phyloP scores from a whole-genome alignment of 2,797 vertebrate genomes.

The Anas flavirostris region DNA sequence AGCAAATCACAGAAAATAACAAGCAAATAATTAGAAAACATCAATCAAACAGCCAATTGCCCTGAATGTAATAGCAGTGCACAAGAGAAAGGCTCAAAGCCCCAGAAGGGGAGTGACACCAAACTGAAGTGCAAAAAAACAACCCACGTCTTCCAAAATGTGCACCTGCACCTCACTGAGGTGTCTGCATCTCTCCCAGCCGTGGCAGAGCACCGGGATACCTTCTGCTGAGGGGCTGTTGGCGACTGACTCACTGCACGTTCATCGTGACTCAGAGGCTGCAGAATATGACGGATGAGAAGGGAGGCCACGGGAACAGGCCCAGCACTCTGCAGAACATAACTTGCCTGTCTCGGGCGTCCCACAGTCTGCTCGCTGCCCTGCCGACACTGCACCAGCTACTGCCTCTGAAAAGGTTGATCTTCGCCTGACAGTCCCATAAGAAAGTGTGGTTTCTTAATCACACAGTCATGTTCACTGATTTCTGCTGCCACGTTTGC shows the following conservation, averaged over 20 bases:
- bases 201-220: background rate
- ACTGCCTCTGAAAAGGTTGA: background rate
- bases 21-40: background rate
- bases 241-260: background rate
- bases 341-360: background rate
- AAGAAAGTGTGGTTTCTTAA: background rate
- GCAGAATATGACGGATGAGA: background rate
- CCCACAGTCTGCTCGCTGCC: background rate
- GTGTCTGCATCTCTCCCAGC: background rate
- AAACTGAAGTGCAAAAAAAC: background rate
- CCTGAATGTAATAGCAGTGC: background rate
- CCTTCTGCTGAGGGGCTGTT: background rate
- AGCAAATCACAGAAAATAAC: background rate
- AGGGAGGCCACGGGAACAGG: background rate
- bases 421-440: background rate
- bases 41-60: background rate
- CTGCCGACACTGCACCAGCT: fast-evolving
- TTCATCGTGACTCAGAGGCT: background rate
- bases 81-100: background rate
- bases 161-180: background rate
- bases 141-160: fast-evolving
- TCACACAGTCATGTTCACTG: background rate
- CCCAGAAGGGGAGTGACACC: background rate
- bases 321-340: background rate
- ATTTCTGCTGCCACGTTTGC: background rate